These are phyloP conservation scores for Heterocephalus glaber DNA, from an alignment of 2,113 vertebrate species.

Conservation along the genomic window DNA sequence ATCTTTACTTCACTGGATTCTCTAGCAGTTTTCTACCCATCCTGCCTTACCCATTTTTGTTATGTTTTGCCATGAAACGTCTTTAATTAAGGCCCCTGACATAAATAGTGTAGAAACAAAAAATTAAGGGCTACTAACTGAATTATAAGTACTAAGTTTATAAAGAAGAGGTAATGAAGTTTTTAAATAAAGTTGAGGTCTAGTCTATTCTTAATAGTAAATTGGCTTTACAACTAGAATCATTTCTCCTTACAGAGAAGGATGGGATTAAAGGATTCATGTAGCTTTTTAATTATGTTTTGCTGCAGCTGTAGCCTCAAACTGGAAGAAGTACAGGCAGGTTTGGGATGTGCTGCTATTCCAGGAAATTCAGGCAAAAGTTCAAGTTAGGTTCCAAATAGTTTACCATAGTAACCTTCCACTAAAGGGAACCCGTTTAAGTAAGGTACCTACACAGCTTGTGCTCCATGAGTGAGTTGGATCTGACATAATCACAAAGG, in stretches of 20 bases:
- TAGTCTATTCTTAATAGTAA: background rate
- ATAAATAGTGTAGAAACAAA: background rate
- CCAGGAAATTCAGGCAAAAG: constrained; percentile 1
- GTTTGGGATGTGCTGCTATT: background rate
- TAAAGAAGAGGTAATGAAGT: background rate
- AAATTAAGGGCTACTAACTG: background rate
- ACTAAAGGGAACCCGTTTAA: background rate
- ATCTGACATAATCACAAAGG: background rate
- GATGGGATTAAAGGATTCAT: background rate
- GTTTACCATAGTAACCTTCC: background rate
- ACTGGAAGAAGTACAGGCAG: background rate
- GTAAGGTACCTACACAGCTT: background rate
- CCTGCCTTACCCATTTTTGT: background rate
- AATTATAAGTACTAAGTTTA: background rate
- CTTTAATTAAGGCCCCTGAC: background rate
- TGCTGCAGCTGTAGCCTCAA: constrained; percentile 8
- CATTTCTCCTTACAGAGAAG: constrained; percentile 3
- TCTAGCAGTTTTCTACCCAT: background rate
- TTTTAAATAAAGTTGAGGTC: background rate
- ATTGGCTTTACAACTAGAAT: background rate
- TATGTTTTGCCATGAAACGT: background rate
- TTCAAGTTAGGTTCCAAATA: background rate
- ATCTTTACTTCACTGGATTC: background rate
- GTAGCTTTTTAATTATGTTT: constrained; percentile 32
- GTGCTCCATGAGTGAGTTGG: background rate